Conservation (phyloP, 2,888 invertebrate species). For the Strigamia maritima region DNA sequence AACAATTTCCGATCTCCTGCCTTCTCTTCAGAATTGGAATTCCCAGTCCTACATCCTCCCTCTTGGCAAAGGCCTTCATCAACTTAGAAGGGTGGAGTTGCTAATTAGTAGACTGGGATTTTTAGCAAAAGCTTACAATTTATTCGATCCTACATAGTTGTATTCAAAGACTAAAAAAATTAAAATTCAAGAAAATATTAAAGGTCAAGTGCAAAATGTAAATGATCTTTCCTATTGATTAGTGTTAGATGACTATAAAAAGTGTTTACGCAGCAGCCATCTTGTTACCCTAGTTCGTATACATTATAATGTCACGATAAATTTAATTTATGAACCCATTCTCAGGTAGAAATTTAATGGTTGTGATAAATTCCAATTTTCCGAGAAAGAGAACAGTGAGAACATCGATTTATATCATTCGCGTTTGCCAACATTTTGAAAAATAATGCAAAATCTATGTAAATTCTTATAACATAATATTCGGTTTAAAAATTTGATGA, state of each 20-base stretch:
- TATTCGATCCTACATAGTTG: conserved; percentile 6
- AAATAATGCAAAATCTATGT: conserved; percentile 5
- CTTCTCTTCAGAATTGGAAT: conserved; percentile 26
- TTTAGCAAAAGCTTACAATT: conserved; percentile 25
- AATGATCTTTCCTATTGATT: neutral
- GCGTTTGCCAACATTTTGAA: neutral
- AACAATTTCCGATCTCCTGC: conserved; percentile 30
- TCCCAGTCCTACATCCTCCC: conserved; percentile 28
- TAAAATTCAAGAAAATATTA: neutral
- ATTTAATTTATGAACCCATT: conserved; percentile 10
- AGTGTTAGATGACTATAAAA: neutral
- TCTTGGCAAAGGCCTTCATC: conserved; percentile 22
- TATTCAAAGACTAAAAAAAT: neutral
- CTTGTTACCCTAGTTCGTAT: neutral
- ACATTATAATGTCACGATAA: conserved; percentile 1
- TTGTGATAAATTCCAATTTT: conserved; percentile 10
- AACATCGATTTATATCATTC: conserved; percentile 10
- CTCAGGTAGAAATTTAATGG: conserved; percentile 2
- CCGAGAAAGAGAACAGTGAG: conserved; percentile 1
- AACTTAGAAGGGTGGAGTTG: conserved; percentile 13
- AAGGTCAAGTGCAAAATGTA: neutral
- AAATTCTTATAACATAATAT: neutral
- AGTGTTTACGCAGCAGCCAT: neutral
- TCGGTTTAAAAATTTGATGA: neutral
- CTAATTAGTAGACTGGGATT: conserved; percentile 21